Conservation (phyloP, 2,113 vertebrate genomes). For the Cynocephalus volans region DNA sequence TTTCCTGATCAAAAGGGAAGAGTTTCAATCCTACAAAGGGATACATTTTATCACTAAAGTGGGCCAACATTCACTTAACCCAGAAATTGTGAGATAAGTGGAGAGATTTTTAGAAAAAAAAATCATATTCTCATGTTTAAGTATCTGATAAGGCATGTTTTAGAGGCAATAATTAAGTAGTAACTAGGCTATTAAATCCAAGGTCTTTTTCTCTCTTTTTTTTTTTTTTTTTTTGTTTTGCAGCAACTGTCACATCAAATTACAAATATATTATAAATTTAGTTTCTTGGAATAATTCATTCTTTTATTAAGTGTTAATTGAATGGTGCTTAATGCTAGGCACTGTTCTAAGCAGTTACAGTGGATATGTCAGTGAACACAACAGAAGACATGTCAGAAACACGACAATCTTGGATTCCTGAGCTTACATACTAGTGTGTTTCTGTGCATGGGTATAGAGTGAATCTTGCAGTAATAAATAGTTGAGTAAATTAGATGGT, state of each 20-base stretch:
- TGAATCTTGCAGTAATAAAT: no score
- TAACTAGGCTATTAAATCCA: slow-evolving; percentile 4
- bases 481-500: not conserved
- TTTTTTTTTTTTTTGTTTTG: no score
- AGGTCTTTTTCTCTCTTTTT: not conserved
- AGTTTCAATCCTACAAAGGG: not conserved
- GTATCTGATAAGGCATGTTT: not conserved
- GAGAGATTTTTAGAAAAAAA: not conserved
- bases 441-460: no score
- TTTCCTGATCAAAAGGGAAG: not conserved
- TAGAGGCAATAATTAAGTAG: not conserved
- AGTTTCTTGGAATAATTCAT: not conserved
- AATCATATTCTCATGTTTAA: slow-evolving; percentile 33
- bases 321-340: not conserved
- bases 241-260: not conserved
- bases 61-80: not conserved
- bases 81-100: not conserved
- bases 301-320: not conserved
- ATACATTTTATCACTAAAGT: not conserved
- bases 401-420: not conserved
- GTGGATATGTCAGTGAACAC: no score
- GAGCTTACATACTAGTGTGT: not conserved
- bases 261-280: not conserved
- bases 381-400: no score
- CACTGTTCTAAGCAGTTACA: not conserved